Percentiles rank a stretch among this genome's conserved stretches.
phyloP scores from a whole-genome alignment of 2,113 vertebrate species.

The Enhydra lutris region DNA sequence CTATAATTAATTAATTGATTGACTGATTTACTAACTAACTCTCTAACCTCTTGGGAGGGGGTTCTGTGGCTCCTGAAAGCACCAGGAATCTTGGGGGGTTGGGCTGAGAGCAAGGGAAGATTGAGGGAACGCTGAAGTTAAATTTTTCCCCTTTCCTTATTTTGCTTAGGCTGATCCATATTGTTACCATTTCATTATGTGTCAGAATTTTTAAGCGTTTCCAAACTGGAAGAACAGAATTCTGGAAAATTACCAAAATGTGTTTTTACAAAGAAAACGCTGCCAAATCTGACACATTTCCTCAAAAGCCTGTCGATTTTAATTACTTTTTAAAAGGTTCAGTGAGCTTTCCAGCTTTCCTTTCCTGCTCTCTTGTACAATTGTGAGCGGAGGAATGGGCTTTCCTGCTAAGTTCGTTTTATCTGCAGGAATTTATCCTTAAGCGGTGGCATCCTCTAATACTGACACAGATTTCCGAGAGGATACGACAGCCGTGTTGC shows the following conservation, averaged over 20 bases:
- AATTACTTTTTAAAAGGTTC: not conserved
- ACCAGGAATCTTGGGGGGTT: not conserved
- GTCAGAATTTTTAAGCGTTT: conserved; percentile 11
- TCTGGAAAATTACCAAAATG: conserved; percentile 56
- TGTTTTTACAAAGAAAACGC: conserved; percentile 12
- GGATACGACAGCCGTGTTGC: not conserved
- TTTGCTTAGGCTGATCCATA: not conserved
- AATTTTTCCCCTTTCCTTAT: not conserved
- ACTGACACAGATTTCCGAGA: not conserved
- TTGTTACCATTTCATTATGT: not conserved
- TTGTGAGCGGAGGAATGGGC: not conserved
- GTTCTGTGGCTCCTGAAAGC: not conserved
- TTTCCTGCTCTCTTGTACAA: not conserved
- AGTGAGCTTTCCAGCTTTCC: not conserved
- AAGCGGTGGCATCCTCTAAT: not conserved
- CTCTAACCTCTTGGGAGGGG: not conserved
- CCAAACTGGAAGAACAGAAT: conserved; percentile 16
- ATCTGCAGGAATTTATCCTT: not conserved
- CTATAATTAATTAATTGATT: not conserved
- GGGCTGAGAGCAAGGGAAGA: not conserved
- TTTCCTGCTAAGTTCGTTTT: not conserved
- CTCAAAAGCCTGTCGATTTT: conserved; percentile 22
- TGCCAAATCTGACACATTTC: conserved; percentile 39
- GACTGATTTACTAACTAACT: not conserved
- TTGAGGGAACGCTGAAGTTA: not conserved